These are phyloP conservation scores for Podilymbus podiceps DNA, from an alignment of 2,113 vertebrate species.

Conservation along the genomic window DNA sequence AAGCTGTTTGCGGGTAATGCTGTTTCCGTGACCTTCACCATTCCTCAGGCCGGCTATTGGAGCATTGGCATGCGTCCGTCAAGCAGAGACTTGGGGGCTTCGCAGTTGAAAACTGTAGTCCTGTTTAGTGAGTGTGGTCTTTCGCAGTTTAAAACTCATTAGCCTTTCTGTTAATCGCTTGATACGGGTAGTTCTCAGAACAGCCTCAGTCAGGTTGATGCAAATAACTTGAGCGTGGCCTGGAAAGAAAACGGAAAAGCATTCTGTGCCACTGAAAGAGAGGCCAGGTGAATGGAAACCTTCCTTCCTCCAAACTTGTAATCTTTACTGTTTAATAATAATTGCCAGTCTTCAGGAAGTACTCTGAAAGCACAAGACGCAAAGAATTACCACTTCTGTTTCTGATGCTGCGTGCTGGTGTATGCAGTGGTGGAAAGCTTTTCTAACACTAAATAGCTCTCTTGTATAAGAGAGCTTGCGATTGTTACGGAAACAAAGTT, in stretches of 20 bases:
- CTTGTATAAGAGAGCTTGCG: neutral
- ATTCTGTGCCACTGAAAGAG: neutral
- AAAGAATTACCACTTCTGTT: neutral
- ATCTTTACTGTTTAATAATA: neutral
- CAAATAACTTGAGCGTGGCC: neutral
- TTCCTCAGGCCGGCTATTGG: neutral
- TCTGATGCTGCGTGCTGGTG: neutral
- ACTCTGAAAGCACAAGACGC: neutral
- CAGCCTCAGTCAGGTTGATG: neutral
- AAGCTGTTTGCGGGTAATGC: neutral
- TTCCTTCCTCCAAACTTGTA: neutral
- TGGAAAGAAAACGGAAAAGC: neutral
- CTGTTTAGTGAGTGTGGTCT: neutral
- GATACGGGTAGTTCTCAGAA: neutral
- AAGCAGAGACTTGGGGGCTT: neutral
- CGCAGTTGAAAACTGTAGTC: neutral
- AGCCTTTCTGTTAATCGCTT: neutral
- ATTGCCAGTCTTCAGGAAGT: neutral
- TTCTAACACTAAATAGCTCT: neutral
- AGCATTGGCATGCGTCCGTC: neutral
- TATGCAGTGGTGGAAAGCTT: neutral
- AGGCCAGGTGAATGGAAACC: neutral
- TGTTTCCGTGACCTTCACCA: neutral
- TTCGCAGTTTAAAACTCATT: neutral
- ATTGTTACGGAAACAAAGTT: neutral